Evolutionary conservation across 2,888 invertebrate species (phyloP), one percentile per base, ranked within the genome.

Genomic region (Latrodectus elegans): DNA sequence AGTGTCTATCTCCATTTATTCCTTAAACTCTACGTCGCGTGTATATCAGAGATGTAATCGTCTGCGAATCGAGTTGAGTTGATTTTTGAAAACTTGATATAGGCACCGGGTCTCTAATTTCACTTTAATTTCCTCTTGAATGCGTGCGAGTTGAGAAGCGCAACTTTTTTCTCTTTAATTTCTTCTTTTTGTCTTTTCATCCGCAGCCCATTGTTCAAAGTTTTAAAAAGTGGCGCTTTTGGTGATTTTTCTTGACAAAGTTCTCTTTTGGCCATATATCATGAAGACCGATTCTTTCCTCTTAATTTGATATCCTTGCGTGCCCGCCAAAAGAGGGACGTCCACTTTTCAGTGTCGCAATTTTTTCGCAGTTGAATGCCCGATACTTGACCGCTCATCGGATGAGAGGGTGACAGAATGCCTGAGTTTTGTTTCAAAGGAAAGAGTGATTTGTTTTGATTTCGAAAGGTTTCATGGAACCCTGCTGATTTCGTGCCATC

Each of bases 371-470:
- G 60, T 60, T 60, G 60, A 60, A 60, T 60, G 60, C 14, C 60
- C 60, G 12, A 60, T 60, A 60, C 60, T 60, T 60, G 60, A 60
- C 60, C n/a, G 60, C n/a, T 60, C 60, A 60, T n/a, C 10, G n/a
- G n/a, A 60, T 0, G n/a, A 60, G n/a, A 10, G n/a, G n/a, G n/a
- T 72, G 72, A n/a, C 11, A 10, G 14, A 70, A 38, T 38, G 38
- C 38, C 38, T 3, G 38, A 38, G 38, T 60, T 60, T 60, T 60
- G 60, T 60, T 60, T 11, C 12, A 6, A 15, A 15, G 60, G 60
- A 60, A 60, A 15, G 60, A 60, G n/a, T 60, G 60, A 60, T 60
- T 60, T 60, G 60, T 60, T 60, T 60, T 12, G 60, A 60, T 60
- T 38, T 38, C 38, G 38, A 38, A 38, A 38, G 38, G 38, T 38